Evolutionary conservation across 2,113 vertebrate genomes (phyloP).

Genomic region (Dicerorhinus sumatrensis): DNA sequence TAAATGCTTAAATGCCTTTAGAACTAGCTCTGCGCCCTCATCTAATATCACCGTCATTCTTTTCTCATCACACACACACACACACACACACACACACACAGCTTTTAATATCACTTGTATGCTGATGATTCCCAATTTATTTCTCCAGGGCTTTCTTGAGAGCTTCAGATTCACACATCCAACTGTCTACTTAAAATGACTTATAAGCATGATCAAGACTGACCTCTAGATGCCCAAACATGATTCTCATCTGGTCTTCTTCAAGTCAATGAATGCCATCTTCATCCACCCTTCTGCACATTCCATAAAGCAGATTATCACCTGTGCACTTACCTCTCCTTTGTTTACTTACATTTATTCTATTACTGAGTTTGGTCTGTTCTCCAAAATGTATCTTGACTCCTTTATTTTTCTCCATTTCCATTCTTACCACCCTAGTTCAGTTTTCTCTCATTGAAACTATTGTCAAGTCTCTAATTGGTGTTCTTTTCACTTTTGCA

Average conservation of each 20-base stretch:
- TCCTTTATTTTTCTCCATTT: background rate
- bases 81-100: rapidly evolving
- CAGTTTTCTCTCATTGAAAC: conserved; percentile 10
- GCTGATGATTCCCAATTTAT: background rate
- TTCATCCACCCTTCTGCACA: background rate
- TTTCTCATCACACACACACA: background rate
- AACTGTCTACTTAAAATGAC: background rate
- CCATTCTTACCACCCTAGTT: background rate
- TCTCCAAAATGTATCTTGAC: background rate
- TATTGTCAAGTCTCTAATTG: background rate
- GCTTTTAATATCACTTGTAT: background rate
- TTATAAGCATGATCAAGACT: background rate
- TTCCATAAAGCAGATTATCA: background rate
- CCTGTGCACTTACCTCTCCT: background rate
- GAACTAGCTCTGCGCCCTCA: background rate
- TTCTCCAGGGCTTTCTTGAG: background rate
- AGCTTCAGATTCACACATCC: background rate
- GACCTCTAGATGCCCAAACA: background rate
- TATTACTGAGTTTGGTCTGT: background rate
- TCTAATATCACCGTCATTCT: background rate
- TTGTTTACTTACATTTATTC: background rate
- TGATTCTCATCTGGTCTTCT: background rate
- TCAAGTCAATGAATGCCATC: background rate
- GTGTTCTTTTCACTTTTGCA: background rate
- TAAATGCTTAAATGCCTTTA: background rate